These are phyloP conservation scores for Thaleichthys pacificus DNA, from an alignment of 2,797 vertebrate species.

Conservation along the genomic window DNA sequence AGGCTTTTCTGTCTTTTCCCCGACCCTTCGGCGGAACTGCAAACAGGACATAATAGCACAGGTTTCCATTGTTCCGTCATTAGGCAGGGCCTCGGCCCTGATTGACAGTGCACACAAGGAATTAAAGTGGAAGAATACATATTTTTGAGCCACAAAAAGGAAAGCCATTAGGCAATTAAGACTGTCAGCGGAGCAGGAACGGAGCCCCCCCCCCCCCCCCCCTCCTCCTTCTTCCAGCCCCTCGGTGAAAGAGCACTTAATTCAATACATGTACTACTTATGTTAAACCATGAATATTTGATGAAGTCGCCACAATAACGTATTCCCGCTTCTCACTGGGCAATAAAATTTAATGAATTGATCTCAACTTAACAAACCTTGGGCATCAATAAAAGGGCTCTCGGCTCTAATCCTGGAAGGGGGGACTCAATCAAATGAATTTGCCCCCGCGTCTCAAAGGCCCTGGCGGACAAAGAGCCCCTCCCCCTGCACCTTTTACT, in stretches of 20 bases:
- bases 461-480: slow-evolving; percentile 83
- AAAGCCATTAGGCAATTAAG: slow-evolving; percentile 89
- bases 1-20: not conserved
- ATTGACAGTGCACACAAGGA: slow-evolving; percentile 49
- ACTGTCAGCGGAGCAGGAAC: slow-evolving; percentile 97
- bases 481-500: slow-evolving; percentile 88
- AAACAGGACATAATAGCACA: slow-evolving; percentile 47
- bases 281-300: slow-evolving; percentile 99
- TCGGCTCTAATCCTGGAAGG: slow-evolving; percentile 94
- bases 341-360: slow-evolving; percentile 99
- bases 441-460: slow-evolving; percentile 89
- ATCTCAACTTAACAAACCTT: slow-evolving; percentile 98
- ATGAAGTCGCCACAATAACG: slow-evolving; percentile 99
- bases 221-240: slow-evolving; percentile 41
- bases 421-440: slow-evolving; percentile 99
- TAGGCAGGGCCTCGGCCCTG: slow-evolving; percentile 41
- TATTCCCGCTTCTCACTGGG: slow-evolving; percentile 97
- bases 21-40: slow-evolving; percentile 36
- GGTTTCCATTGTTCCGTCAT: slow-evolving; percentile 52
- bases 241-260: slow-evolving; percentile 91
- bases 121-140: slow-evolving; percentile 61
- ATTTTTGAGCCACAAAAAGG: slow-evolving; percentile 72
- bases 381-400: slow-evolving; percentile 87
- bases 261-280: slow-evolving; percentile 99
- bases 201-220: slow-evolving; percentile 47